Conservation (phyloP, 2,888 invertebrate genomes). For the Erebia aethiops region DNA sequence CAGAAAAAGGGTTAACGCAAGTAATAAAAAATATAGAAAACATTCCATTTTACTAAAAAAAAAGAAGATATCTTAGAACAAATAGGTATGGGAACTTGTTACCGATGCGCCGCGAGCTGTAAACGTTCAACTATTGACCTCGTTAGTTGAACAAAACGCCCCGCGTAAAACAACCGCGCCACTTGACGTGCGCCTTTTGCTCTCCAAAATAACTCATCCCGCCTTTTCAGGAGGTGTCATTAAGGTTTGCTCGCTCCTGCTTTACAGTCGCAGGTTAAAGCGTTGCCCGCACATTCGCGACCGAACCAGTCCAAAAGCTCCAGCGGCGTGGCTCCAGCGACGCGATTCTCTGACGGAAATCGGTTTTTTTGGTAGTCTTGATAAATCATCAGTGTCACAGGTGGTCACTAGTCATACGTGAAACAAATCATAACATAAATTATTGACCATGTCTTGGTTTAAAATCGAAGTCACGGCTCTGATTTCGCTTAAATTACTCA, state of each 20-base stretch:
- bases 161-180: constrained; percentile 74
- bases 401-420: no score
- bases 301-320: constrained; percentile 39
- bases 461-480: no score
- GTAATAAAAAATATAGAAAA: no score
- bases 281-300: constrained; percentile 58
- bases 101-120: constrained; percentile 56
- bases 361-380: no score
- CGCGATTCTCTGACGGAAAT: not conserved
- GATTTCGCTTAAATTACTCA: no score
- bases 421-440: no score
- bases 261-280: constrained; percentile 46
- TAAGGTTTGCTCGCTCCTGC: constrained; percentile 62
- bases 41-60: not conserved
- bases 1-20: no score
- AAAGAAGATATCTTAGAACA: constrained; percentile 39
- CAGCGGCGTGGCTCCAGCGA: constrained; percentile 43
- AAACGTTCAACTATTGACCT: constrained; percentile 76
- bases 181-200: constrained; percentile 80
- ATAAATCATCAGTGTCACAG: no score
- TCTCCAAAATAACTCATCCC: constrained; percentile 82
- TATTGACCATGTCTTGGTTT: no score
- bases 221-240: constrained; percentile 79
- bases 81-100: constrained; percentile 55
- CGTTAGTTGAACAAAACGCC: constrained; percentile 79